Evolutionary conservation across 2,797 vertebrate genomes (phyloP).

Genomic region (Hippocampus kuda): DNA sequence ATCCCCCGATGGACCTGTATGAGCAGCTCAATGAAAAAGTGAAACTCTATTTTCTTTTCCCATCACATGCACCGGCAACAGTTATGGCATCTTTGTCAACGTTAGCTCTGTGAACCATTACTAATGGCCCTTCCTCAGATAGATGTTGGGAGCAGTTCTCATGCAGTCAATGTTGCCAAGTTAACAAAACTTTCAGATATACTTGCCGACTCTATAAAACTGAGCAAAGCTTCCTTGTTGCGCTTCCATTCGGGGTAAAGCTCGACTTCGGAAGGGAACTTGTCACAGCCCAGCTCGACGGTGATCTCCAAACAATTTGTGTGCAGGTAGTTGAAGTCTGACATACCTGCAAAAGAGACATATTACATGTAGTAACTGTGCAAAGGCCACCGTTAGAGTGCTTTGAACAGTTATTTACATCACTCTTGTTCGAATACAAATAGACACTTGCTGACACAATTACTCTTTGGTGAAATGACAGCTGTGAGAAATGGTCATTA

Average conservation of each 20-base stretch:
- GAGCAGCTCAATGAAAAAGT: neutral
- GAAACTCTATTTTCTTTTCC: neutral
- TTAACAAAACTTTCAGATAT: neutral
- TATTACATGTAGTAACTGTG: neutral
- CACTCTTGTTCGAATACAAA: neutral
- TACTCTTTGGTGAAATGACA: too few relatives aligned
- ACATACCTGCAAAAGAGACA: constrained; percentile 75
- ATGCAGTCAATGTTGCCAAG: neutral
- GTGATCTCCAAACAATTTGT: constrained; percentile 95
- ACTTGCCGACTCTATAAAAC: constrained; percentile 85
- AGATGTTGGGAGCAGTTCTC: neutral
- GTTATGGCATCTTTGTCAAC: neutral
- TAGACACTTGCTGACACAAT: neutral
- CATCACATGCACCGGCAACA: neutral
- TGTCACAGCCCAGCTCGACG: constrained; percentile 91
- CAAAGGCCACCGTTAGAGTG: neutral
- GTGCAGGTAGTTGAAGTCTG: constrained; percentile 96
- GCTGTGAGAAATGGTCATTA: too few relatives aligned
- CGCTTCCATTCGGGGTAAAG: constrained; percentile 86
- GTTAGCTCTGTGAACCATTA: neutral
- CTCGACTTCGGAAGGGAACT: constrained; percentile 84
- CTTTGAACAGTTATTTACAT: neutral
- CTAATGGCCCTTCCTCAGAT: neutral
- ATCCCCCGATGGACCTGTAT: constrained; percentile 86
- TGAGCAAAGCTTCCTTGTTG: constrained; percentile 87